Percentiles rank a stretch among this genome's conserved stretches.
Conservation (phyloP, 2,888 invertebrate genomes). For the Nemotelus pantherinus region DNA sequence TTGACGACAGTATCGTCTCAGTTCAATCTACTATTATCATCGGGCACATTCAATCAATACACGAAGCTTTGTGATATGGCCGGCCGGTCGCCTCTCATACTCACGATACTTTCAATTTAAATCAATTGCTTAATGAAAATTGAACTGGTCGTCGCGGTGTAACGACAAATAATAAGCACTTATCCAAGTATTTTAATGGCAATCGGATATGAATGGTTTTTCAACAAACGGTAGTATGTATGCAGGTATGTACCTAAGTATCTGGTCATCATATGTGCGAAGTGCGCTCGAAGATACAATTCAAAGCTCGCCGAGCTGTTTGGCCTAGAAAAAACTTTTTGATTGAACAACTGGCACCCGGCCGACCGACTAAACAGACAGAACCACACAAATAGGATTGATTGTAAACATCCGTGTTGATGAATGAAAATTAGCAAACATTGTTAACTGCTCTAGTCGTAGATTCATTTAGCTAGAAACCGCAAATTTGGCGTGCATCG, state of each 20-base stretch:
- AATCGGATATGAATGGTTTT: constrained; percentile 35
- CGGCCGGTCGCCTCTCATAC: too few species aligned
- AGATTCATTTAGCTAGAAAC: too few species aligned
- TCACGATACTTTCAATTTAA: not conserved
- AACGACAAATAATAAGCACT: constrained; percentile 8
- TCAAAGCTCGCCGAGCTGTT: not conserved
- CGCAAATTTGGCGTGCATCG: too few species aligned
- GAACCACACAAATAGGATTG: constrained; percentile 29
- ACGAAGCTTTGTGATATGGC: too few species aligned
- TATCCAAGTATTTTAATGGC: constrained; percentile 12
- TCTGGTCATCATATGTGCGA: too few species aligned
- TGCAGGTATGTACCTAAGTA: too few species aligned
- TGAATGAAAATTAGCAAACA: constrained; percentile 36
- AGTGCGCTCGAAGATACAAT: not conserved
- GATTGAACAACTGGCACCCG: not conserved
- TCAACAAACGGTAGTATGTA: not conserved
- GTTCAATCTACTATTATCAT: too few species aligned
- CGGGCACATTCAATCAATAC: too few species aligned
- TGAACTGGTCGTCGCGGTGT: not conserved
- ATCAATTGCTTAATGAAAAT: not conserved
- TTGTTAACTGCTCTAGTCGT: not conserved
- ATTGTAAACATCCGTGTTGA: constrained; percentile 39
- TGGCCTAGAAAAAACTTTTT: not conserved
- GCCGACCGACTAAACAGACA: not conserved
- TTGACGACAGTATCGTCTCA: too few species aligned